These are phyloP conservation scores for Heteromormyrus szaboi DNA, from an alignment of 2,797 vertebrate species.

Conservation along the genomic window DNA sequence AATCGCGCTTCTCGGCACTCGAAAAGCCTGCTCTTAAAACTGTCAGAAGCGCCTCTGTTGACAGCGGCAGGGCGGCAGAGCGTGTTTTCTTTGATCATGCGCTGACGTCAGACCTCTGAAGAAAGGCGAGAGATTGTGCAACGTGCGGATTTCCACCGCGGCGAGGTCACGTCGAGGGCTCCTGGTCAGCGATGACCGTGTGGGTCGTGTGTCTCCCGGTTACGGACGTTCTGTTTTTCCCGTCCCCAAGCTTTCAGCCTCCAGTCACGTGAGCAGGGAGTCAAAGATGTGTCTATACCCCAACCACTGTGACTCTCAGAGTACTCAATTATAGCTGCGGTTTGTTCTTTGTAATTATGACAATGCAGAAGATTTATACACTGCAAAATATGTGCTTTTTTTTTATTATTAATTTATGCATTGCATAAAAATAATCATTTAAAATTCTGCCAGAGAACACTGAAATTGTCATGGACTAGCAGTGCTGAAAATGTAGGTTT, in stretches of 20 bases:
- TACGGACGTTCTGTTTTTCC: not conserved
- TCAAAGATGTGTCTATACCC: not conserved
- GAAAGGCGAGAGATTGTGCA: constrained; percentile 20
- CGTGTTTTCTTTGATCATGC: constrained; percentile 13
- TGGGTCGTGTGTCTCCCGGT: not conserved
- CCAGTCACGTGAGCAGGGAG: not conserved
- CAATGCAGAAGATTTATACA: not conserved
- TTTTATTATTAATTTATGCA: not conserved
- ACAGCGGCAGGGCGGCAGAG: not conserved
- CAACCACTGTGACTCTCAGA: not conserved
- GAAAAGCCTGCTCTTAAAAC: not conserved
- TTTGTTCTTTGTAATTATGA: not conserved
- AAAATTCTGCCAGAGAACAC: not conserved
- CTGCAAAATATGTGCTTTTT: not conserved
- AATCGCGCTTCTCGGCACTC: not conserved
- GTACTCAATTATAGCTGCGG: not conserved
- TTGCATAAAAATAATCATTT: not conserved
- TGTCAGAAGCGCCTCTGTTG: not conserved
- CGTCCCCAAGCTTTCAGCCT: not conserved
- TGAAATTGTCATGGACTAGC: not conserved
- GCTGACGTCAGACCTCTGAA: constrained; percentile 27
- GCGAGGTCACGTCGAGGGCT: not conserved
- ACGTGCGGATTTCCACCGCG: constrained; percentile 18
- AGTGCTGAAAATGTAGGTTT: not conserved
- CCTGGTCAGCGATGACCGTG: constrained; percentile 1